Evolutionary conservation across 2,797 vertebrate genomes (phyloP), one percentile per base, ranked within the genome.

Genomic region (Aeoliscus strigatus): DNA sequence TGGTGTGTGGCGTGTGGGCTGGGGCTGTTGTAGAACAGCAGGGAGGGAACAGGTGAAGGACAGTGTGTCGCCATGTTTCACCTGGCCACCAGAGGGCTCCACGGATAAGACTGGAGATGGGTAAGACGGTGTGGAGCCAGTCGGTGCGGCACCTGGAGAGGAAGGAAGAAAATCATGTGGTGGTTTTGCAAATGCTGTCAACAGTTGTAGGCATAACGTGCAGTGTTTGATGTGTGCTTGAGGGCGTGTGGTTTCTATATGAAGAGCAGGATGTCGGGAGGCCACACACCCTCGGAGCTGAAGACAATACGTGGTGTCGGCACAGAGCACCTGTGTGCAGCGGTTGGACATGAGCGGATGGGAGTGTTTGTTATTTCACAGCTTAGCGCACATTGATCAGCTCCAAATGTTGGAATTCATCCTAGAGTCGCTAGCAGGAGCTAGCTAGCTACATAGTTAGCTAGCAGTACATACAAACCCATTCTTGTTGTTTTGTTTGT

Each of bases 181-280:
- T 21, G 18, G 18, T 33, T 5, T 11, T 3, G 5, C 8, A 24
- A 8, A 17, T 56, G 33, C 26, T 11, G 28, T 21, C 29, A 54
- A 11, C 51, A 68, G 77, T 59, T 9, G 35, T 60, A 55, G 16
- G 37, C 2, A 10, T 21, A 10, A 5, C 4, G 23, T 26, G 12
- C 5, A 62, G 51, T 54, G 42, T 67, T 44, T 79, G 41, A 70
- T 72, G 51, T 46, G 30, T 14, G 35, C n/a, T n/a, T 35, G 35
- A 29, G 47, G 10, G 76, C 61, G 66, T 71, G 60, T 45, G 42
- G 55, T 75, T 83, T 71, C 69, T 60, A 39, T 62, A 77, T 70
- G 71, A 65, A 48, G 58, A 6, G 60, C 81, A 84, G 80, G 83
- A 83, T 84, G 77, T 80, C 39, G n/a, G n/a, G 51, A 54, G 5